Conservation (phyloP, 1,140 invertebrate genomes). For the Hesperophylax magnus region DNA sequence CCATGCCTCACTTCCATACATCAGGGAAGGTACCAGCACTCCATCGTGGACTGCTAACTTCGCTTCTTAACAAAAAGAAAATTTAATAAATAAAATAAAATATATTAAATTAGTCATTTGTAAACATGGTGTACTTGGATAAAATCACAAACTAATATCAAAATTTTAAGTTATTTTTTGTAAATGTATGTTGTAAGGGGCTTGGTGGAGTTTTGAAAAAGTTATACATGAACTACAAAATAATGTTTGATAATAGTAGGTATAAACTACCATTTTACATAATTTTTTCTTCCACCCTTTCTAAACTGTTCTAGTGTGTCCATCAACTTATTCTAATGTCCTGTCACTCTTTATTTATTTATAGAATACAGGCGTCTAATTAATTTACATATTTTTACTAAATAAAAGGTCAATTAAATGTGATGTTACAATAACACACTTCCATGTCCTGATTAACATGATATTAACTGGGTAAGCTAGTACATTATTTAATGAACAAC, state of each 20-base stretch:
- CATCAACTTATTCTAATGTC: constrained; percentile 33
- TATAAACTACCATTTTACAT: no score
- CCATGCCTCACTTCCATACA: no score
- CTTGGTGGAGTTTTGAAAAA: background rate
- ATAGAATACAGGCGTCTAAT: constrained; percentile 46
- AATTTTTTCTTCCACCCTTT: background rate
- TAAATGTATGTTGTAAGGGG: background rate
- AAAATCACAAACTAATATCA: no score
- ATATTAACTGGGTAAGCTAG: constrained; percentile 10
- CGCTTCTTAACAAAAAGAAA: no score
- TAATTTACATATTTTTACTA: constrained; percentile 54
- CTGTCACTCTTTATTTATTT: constrained; percentile 55
- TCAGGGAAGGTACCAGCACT: no score
- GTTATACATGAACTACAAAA: background rate
- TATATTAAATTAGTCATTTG: no score
- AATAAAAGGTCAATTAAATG: constrained; percentile 51
- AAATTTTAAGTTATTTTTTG: no score
- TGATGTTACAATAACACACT: constrained; percentile 36
- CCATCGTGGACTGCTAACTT: no score
- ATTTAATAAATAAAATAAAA: no score
- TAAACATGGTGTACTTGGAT: no score
- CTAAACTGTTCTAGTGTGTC: background rate
- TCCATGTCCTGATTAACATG: background rate
- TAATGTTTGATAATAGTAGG: background rate
- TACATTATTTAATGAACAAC: background rate